Percentiles rank a stretch among this genome's conserved stretches.
Conservation (phyloP, 2,797 vertebrate genomes). For the Pantherophis vulpinus region DNA sequence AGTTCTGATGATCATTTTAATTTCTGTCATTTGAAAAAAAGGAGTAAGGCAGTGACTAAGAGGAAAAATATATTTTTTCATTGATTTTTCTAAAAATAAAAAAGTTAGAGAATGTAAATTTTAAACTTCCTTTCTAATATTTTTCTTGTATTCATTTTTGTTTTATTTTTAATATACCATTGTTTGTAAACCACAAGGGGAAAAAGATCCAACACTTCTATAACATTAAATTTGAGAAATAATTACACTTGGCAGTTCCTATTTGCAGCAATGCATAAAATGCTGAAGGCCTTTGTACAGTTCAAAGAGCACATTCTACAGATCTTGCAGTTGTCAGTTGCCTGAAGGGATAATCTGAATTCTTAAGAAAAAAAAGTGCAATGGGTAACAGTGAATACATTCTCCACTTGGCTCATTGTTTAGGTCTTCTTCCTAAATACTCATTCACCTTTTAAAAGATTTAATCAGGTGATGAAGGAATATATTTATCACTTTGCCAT, state of each 20-base stretch:
- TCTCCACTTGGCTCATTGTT: constrained; percentile 64
- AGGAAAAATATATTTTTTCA: constrained; percentile 39
- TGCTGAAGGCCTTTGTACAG: constrained; percentile 89
- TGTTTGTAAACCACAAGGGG: constrained; percentile 30
- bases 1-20: constrained; percentile 45
- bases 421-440: constrained; percentile 34
- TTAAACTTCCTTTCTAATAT: constrained; percentile 29
- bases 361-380: constrained; percentile 64
- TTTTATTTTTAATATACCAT: constrained; percentile 39
- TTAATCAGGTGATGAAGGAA: constrained; percentile 33
- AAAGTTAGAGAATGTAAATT: constrained; percentile 42
- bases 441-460: constrained; percentile 49
- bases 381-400: constrained; percentile 67
- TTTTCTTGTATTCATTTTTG: constrained; percentile 15
- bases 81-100: constrained; percentile 36
- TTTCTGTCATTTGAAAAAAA: constrained; percentile 43
- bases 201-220: constrained; percentile 75
- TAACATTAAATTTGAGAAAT: constrained; percentile 85
- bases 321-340: constrained; percentile 85
- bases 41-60: constrained; percentile 41
- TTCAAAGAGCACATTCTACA: constrained; percentile 96
- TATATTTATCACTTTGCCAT: neutral
- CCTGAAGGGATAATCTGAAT: constrained; percentile 92
- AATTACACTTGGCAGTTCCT: constrained; percentile 91
- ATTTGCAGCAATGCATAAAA: constrained; percentile 86